A percentile compares a stretch with the other conserved stretches of the same genome.
Conservation (phyloP, 37 sponge, comb jelly and placozoan genomes). For the Diacarnus erythraeanus region DNA sequence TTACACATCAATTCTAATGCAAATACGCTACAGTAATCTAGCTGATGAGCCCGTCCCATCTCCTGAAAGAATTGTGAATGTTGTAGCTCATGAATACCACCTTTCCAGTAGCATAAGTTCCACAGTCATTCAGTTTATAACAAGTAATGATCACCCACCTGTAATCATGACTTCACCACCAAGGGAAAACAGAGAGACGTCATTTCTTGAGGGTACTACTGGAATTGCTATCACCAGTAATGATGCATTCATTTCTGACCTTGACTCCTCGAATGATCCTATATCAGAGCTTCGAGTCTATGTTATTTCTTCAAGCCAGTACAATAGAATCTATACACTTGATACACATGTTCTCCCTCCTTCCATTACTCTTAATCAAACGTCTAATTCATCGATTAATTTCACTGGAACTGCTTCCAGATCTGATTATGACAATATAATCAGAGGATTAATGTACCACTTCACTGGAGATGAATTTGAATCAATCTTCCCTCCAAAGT, state of each 20-base stretch:
- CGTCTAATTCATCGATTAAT: neutral
- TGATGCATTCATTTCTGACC: slow-evolving; percentile 33
- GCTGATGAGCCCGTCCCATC: slow-evolving; percentile 34
- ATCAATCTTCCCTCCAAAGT: slow-evolving; percentile 1
- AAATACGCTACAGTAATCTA: slow-evolving; percentile 30
- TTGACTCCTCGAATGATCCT: slow-evolving; percentile 15
- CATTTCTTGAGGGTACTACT: slow-evolving; percentile 9
- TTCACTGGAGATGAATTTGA: slow-evolving; percentile 39
- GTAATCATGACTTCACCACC: slow-evolving; percentile 21
- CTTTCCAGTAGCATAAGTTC: slow-evolving; percentile 4
- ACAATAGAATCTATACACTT: slow-evolving; percentile 11
- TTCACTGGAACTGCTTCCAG: slow-evolving; percentile 30
- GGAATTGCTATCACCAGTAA: slow-evolving; percentile 19
- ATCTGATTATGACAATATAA: slow-evolving; percentile 9
- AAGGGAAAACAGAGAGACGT: slow-evolving; percentile 5
- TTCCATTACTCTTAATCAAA: neutral
- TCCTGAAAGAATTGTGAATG: slow-evolving; percentile 1
- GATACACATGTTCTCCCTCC: neutral
- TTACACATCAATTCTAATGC: slow-evolving; percentile 7
- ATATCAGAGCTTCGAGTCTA: slow-evolving; percentile 26
- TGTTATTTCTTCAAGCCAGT: slow-evolving; percentile 1
- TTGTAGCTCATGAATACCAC: slow-evolving; percentile 24
- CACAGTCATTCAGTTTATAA: slow-evolving; percentile 26
- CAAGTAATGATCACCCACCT: slow-evolving; percentile 64
- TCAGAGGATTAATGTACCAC: slow-evolving; percentile 24